Evolutionary conservation across 2,888 invertebrate species (phyloP), one percentile per base, ranked within the genome.

Genomic region (Adineta ricciae): DNA sequence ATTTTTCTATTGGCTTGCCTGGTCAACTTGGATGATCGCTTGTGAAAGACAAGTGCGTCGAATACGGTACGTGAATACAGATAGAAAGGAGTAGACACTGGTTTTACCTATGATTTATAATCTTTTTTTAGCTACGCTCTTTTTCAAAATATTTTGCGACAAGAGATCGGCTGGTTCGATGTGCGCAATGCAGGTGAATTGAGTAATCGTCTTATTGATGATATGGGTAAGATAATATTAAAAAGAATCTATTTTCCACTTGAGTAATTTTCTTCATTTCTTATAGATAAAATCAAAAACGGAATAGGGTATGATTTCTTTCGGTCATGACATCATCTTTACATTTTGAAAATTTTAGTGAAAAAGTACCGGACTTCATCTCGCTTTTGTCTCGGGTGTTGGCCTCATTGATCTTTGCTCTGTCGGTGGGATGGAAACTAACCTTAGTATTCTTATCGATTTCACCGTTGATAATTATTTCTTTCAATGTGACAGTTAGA

Each of bases 361-460:
- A 78, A 1, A 41, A 78, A 78, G 41, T 78, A 14, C 38, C 78
- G 0, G 78, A 78, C n/a, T 41, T 78, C 24, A 41, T 78, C 8
- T 41, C 78, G 1, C 41, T 78, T 5, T 4, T 78, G 5, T 21
- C 78, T 24, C 8, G 41, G 2, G 14, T 41, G 14, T 11, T 78
- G 14, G 78, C 38, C 4, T 4, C 21, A 41, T 2, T 83, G 4
- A 54, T 89, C 38, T 89, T 92, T 64, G 92, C 92, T 0, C 91
- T 92, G 87, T 87, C 90, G 85, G 90, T 90, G 84, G 90, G 91
- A 86, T 93, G 92, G 92, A 91, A 92, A 87, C 89, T 93, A 88
- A 92, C 92, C 0, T 88, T 92, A 16, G 92, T 92, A 8, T 91
- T 92, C 88, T 89, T 92, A 88, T 90, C 92, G 0, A 88, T 92